These are phyloP conservation scores for Idaea dimidiata DNA, from an alignment of 2,888 invertebrate genomes.

Conservation along the genomic window DNA sequence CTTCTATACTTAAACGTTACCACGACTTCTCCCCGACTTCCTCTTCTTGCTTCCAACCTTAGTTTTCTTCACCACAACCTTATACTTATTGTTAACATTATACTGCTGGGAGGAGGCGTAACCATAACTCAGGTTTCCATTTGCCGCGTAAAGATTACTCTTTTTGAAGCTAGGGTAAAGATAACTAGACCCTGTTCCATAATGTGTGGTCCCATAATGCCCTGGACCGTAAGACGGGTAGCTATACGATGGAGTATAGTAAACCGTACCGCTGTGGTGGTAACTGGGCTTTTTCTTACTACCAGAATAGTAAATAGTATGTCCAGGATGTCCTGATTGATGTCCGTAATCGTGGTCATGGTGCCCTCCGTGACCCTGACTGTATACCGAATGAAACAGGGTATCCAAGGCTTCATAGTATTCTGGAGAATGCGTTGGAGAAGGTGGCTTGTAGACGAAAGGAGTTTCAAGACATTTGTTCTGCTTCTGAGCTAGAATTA, in stretches of 20 bases:
- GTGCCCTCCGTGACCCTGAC: conserved; percentile 32
- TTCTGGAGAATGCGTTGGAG: conserved; percentile 64
- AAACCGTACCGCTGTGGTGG: conserved; percentile 27
- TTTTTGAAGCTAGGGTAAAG: conserved; percentile 39
- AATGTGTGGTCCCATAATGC: conserved; percentile 7
- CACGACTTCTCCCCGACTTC: conserved; percentile 37
- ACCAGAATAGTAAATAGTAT: conserved; percentile 7
- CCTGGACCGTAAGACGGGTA: conserved; percentile 22
- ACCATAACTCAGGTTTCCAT: conserved; percentile 34
- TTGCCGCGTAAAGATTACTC: conserved; percentile 44
- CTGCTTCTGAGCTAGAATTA: conserved; percentile 66
- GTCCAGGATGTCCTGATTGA: background rate
- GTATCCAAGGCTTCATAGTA: conserved; percentile 70
- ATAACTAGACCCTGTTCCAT: conserved; percentile 19
- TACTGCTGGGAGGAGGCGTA: conserved; percentile 57
- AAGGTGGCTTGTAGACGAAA: conserved; percentile 63
- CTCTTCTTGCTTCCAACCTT: conserved; percentile 42
- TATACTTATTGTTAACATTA: conserved; percentile 53
- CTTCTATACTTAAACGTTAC: background rate
- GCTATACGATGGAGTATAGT: conserved; percentile 12
- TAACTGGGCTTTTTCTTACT: conserved; percentile 30
- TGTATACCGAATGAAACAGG: conserved; percentile 52
- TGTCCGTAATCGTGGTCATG: conserved; percentile 22
- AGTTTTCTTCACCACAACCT: conserved; percentile 60
- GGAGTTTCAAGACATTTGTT: conserved; percentile 63